Evolutionary conservation across 2,888 invertebrate species (phyloP), one percentile per base, ranked within the genome.

Genomic region (Seladonia tumulorum): DNA sequence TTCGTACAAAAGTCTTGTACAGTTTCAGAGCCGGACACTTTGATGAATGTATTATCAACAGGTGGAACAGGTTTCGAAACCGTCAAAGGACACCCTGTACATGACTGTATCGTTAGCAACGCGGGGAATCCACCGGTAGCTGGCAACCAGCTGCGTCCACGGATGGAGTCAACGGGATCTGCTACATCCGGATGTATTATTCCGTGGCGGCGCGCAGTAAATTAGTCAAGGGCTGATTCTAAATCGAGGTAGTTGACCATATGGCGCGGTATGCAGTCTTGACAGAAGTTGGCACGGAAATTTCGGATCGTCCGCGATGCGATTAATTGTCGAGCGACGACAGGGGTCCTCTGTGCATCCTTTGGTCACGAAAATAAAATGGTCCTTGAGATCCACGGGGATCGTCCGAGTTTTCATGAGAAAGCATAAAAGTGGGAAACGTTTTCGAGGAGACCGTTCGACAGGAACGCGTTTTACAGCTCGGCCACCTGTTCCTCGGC

Each of bases 111-210:
- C 18, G 72, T 60, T 47, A 29, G 47, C 29, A 29, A 72, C 49
- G 42, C 53, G 39, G 49, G 71, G 22, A 72, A 63, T 45, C n/a
- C 39, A 60, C 47, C 29, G 63, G 76, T 77, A 80, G 70, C 76
- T 29, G 71, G 47, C n/a, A 12, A 42, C 47, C 72, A 70, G 66
- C 68, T 81, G 83, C 63, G 71, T 39, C 35, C 7, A 47, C 68
- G 66, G 22, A 29, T 25, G 45, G 45, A 35, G 35, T 71, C 71
- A 73, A 76, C 73, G 70, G 76, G 80, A 82, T 25, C 75, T 72
- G 68, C 57, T 47, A 72, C 77, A 75, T 85, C 71, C 71, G 77
- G 42, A 77, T 85, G 75, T 68, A 75, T 82, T 79, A 63, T 79
- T 74, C 29, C 45, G 12, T 16, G 60, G n/a, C 70, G 72, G 63